Evolutionary conservation across 2,797 vertebrate species (phyloP), one percentile per base, ranked within the genome.

Genomic region (Spinus olivaceus): DNA sequence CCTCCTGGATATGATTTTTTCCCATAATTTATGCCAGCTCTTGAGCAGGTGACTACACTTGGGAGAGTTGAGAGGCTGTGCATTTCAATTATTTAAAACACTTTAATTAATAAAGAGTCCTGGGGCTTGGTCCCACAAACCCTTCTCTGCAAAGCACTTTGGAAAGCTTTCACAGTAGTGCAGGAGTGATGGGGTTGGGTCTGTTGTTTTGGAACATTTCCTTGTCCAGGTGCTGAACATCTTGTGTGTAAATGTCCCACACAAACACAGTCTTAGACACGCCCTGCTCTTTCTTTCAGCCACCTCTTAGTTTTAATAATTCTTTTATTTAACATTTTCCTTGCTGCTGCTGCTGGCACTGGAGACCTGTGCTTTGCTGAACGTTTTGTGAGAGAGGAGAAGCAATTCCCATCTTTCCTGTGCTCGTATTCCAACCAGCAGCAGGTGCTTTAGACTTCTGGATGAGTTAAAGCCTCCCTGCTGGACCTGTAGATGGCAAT

Each of bases 21-120:
- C 70, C 76, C 23, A 14, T 81, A 23, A 63, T 66, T 80, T 20
- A n/a, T 80, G 41, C 39, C 51, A 63, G 27, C 54, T 78, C 63
- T 78, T 0, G 3, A 86, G 60, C 82, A 93, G 74, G 80, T 71
- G 65, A 46, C 27, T 57, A 3, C 0, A 0, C 69, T 67, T 51
- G 65, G 69, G 65, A 60, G 65, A 70, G 49, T 13, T 3, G 3
- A 60, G 85, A 86, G 60, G 30, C 14, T 21, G 24, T 3, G 2
- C 25, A 9, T 77, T 73, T 96, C 67, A 81, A 78, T 94, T 84
- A 66, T 73, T 93, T 63, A 57, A 73, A 84, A 33, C 23, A n/a
- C 14, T 84, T 92, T 17, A 90, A 95, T 94, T 92, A 88, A 65
- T 88, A 41, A 85, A 73, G 64, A 88, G 88, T 47, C 61, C 35